These are phyloP conservation scores for Solenopsis invicta DNA, from an alignment of 1,140 invertebrate genomes.

Conservation along the genomic window DNA sequence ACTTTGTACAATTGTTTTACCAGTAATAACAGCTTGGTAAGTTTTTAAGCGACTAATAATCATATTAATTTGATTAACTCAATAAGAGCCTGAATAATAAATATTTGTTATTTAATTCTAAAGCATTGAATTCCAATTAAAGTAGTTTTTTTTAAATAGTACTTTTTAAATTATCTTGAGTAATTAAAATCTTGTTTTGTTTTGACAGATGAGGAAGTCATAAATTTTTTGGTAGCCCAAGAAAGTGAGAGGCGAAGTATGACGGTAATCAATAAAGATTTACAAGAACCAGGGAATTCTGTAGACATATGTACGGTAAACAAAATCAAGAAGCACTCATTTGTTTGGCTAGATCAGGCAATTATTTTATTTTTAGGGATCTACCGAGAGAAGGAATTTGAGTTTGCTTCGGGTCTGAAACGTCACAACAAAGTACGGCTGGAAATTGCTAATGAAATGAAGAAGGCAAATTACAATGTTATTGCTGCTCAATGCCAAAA, in stretches of 20 bases:
- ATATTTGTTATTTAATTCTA: too few species aligned
- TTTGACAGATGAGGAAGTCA: background rate
- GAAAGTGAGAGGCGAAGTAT: background rate
- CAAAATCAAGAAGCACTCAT: background rate
- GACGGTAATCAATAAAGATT: background rate
- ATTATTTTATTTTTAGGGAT: slow-evolving; percentile 9
- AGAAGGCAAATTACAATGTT: background rate
- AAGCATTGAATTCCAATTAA: too few species aligned
- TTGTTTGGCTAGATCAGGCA: slow-evolving; percentile 10
- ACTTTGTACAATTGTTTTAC: too few species aligned
- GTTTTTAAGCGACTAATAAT: too few species aligned
- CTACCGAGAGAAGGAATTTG: background rate
- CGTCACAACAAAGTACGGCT: background rate
- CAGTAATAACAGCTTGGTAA: too few species aligned
- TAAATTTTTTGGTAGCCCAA: too few species aligned
- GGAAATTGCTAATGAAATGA: background rate
- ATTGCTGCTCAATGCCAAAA: slow-evolving; percentile 23
- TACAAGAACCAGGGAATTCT: background rate
- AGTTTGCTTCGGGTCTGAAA: slow-evolving; percentile 1
- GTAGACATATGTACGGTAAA: background rate
- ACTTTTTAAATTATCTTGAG: too few species aligned
- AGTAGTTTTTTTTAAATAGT: too few species aligned
- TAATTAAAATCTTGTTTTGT: slow-evolving; percentile 14
- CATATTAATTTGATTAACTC: too few species aligned
- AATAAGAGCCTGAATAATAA: too few species aligned